phyloP scores from a whole-genome alignment of 2,113 vertebrate genomes.

The Ploceus nigricollis region DNA sequence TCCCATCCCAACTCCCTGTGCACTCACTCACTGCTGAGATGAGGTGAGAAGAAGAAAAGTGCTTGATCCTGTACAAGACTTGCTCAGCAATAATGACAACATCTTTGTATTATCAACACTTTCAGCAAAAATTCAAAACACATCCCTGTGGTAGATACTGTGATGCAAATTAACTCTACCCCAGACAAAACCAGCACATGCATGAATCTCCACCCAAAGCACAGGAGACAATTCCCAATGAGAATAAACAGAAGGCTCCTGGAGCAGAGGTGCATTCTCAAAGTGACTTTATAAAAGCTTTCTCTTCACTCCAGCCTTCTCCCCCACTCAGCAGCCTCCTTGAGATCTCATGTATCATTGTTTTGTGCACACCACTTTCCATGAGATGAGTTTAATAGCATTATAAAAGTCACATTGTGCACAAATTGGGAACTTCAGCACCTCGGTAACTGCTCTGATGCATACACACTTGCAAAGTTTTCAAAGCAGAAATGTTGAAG shows the following conservation, averaged over 20 bases:
- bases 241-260: slow-evolving; percentile 30
- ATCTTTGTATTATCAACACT: not conserved
- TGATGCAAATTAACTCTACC: not conserved
- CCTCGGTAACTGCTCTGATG: slow-evolving; percentile 62
- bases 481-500: slow-evolving; percentile 70
- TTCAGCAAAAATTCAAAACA: not conserved
- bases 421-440: slow-evolving; percentile 75
- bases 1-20: not conserved
- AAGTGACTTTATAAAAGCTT: slow-evolving; percentile 70
- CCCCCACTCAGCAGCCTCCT: slow-evolving; percentile 44
- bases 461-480: slow-evolving; percentile 73
- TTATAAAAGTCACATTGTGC: slow-evolving; percentile 81
- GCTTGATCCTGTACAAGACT: not conserved
- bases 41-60: not conserved
- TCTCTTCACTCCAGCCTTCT: slow-evolving; percentile 21
- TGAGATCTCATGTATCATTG: slow-evolving; percentile 73
- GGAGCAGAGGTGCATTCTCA: slow-evolving; percentile 20
- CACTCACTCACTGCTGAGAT: accelerated
- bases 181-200: not conserved
- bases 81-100: not conserved
- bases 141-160: accelerated
- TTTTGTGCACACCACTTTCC: slow-evolving; percentile 70
- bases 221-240: not conserved
- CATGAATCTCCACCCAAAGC: not conserved
- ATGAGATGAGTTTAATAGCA: slow-evolving; percentile 75